These are phyloP conservation scores for Cyrtodaria siliqua DNA, from an alignment of 2,888 invertebrate species.

Conservation along the genomic window DNA sequence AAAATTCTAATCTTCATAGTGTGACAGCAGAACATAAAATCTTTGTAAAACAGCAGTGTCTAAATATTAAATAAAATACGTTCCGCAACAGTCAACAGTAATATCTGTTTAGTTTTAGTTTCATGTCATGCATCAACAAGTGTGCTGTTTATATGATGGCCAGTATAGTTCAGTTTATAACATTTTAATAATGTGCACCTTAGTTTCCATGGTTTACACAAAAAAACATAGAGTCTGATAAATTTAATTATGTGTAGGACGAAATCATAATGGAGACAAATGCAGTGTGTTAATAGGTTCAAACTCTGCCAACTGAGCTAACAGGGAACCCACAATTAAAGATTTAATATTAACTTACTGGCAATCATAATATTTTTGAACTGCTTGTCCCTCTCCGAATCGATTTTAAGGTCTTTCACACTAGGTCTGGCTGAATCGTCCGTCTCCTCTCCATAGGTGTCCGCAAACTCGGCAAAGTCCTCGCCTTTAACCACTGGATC, in stretches of 20 bases:
- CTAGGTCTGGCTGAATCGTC: constrained; percentile 16
- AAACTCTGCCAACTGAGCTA: too few relatives aligned
- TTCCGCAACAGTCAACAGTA: neutral
- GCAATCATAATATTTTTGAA: constrained; percentile 31
- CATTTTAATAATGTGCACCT: too few relatives aligned
- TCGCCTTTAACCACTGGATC: constrained; percentile 18
- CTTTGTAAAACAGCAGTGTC: neutral
- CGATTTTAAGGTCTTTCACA: neutral
- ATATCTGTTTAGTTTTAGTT: neutral
- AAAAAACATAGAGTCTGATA: too few relatives aligned
- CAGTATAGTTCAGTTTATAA: too few relatives aligned
- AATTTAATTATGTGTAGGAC: too few relatives aligned
- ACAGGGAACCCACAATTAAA: too few relatives aligned
- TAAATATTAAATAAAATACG: neutral
- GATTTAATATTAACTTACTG: constrained; percentile 8
- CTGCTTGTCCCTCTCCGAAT: constrained; percentile 26
- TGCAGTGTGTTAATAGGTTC: too few relatives aligned
- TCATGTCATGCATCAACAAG: too few relatives aligned
- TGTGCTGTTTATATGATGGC: too few relatives aligned
- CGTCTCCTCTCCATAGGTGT: constrained; percentile 10
- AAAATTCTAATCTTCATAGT: neutral
- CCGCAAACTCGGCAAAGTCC: constrained; percentile 9
- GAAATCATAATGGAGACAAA: too few relatives aligned
- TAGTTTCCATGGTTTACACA: too few relatives aligned
- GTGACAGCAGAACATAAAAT: neutral